phyloP scores from a whole-genome alignment of 1,140 invertebrate genomes.

The Drosophila funebris region DNA sequence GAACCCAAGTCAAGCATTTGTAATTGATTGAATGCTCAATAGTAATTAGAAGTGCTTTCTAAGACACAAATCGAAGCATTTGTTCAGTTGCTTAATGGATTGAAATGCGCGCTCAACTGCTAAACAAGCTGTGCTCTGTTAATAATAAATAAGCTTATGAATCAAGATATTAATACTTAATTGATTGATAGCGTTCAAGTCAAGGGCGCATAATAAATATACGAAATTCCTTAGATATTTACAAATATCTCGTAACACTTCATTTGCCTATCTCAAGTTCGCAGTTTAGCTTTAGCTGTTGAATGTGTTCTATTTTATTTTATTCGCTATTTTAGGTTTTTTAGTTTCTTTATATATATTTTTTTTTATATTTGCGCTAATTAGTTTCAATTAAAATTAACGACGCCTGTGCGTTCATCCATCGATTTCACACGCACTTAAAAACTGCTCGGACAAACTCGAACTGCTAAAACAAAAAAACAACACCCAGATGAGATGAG shows the following conservation, averaged over 20 bases:
- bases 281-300: too few species aligned
- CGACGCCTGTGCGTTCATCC: conserved; percentile 55
- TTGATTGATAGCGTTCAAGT: conserved; percentile 5
- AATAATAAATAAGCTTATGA: conserved; percentile 8
- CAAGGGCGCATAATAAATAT: not conserved
- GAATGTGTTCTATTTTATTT: conserved; percentile 3
- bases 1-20: conserved; percentile 52
- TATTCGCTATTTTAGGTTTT: conserved; percentile 29
- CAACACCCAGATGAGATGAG: conserved; percentile 15
- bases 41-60: conserved; percentile 62
- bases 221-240: not conserved
- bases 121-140: not conserved
- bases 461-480: conserved; percentile 30
- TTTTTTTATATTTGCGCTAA: conserved; percentile 68
- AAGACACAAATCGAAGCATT: conserved; percentile 22
- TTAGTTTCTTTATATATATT: conserved; percentile 34
- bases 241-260: not conserved
- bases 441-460: conserved; percentile 16
- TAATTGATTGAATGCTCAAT: conserved; percentile 72
- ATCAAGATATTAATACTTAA: conserved; percentile 15
- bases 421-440: conserved; percentile 76
- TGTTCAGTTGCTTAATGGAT: conserved; percentile 17
- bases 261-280: not conserved
- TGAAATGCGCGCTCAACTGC: not conserved
- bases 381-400: conserved; percentile 82